Evolutionary conservation across 2,113 vertebrate species (phyloP), one percentile per base, ranked within the genome.

Genomic region (Meriones unguiculatus): DNA sequence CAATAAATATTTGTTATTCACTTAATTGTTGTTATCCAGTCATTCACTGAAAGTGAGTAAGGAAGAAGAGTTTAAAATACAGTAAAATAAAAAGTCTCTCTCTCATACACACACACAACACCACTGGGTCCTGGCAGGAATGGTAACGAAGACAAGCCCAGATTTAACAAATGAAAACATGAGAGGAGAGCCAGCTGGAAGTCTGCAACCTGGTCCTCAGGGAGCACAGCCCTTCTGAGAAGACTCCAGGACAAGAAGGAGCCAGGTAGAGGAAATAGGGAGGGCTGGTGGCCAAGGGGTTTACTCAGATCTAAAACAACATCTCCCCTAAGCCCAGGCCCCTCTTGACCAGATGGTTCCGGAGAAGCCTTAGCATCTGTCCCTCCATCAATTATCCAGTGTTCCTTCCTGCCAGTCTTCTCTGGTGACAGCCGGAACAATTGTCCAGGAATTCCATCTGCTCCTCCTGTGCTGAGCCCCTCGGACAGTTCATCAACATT

Each of bases 381-480:
- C 96, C 94, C 97, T 98, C 98, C 93, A 98, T 99, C 98, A 98
- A 98, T 99, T 99, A 98, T 98, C 98, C 97, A 97, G 98, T 96
- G 95, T 98, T 95, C 97, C 97, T 97, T 98, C 96, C 77, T 78
- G 92, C 91, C 65, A 89, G 77, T 96, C 96, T 95, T 98, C 98
- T 99, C 98, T 95, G 98, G 98, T 99, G 98, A 98, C 98, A 98
- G 96, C 97, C 97, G 96, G 98, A 98, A 98, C 98, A 99, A 98
- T 98, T 97, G 97, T 98, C 97, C 98, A 98, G 98, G 98, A 98
- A 98, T 98, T 97, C 98, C 98, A 99, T 99, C 98, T 98, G 98
- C 97, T 98, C 94, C 98, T 97, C 97, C 97, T 98, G 98, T 98
- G 97, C 98, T 97, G 95, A 98, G 97, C 97, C 98, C 97, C 87